phyloP scores from a whole-genome alignment of 1,140 invertebrate genomes.

The Drosophila parvula region DNA sequence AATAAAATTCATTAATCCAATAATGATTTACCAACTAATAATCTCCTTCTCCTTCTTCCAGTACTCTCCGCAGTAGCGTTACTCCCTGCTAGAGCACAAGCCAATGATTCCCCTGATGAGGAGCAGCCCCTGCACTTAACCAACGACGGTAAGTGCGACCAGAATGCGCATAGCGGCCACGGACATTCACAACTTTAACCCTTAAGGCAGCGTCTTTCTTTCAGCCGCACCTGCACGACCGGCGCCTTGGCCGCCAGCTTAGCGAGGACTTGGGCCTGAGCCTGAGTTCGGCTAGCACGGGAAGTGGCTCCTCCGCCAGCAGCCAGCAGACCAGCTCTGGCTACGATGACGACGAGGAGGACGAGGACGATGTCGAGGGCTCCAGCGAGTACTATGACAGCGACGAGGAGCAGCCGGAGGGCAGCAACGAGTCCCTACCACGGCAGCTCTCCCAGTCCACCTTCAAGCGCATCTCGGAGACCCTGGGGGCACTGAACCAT shows the following conservation, averaged over 20 bases:
- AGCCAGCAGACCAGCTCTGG: conserved; percentile 49
- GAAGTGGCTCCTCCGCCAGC: conserved; percentile 32
- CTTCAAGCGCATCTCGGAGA: conserved; percentile 88
- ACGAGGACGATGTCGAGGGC: conserved; percentile 61
- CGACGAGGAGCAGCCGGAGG: conserved; percentile 60
- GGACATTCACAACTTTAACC: conserved; percentile 83
- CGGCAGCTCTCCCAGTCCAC: conserved; percentile 86
- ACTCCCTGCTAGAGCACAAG: neutral
- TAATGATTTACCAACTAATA: neutral
- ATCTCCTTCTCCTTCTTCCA: conserved; percentile 1
- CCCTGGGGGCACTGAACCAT: conserved; percentile 90
- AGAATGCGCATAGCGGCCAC: conserved; percentile 31
- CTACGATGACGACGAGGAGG: conserved; percentile 53
- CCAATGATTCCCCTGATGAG: conserved; percentile 45
- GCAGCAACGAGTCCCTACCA: conserved; percentile 72
- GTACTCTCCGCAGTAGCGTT: conserved; percentile 26
- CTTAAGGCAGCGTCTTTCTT: conserved; percentile 84
- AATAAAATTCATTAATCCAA: neutral
- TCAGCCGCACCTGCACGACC: conserved; percentile 76
- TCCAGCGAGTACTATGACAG: conserved; percentile 78
- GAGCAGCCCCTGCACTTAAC: conserved; percentile 71
- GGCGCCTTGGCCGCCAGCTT: conserved; percentile 67
- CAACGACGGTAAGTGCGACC: conserved; percentile 75
- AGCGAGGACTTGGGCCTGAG: conserved; percentile 41
- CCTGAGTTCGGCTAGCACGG: conserved; percentile 44